phyloP scores from a whole-genome alignment of 37 sponge, comb jelly and placozoan genomes.

The Eunapius fragilis region DNA sequence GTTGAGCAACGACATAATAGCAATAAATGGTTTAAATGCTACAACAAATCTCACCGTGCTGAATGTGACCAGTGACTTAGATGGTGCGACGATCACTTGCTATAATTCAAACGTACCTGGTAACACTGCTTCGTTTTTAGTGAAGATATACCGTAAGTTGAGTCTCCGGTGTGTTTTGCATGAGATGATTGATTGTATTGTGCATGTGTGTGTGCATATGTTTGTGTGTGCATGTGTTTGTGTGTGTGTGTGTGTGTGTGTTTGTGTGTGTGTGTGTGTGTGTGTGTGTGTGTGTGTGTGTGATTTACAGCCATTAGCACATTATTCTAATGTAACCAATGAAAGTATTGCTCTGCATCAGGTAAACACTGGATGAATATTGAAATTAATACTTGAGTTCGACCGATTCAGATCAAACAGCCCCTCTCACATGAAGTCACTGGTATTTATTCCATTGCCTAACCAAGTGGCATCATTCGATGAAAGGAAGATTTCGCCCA shows the following conservation, averaged over 20 bases:
- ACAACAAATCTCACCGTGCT: neutral
- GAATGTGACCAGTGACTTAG: neutral
- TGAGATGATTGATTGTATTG: too few relatives aligned
- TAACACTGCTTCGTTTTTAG: neutral
- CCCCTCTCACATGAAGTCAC: too few relatives aligned
- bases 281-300: too few relatives aligned
- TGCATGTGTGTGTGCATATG: neutral
- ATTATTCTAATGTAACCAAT: too few relatives aligned
- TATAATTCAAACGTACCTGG: neutral
- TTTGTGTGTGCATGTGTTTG: neutral
- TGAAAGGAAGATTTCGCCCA: too few relatives aligned
- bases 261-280: neutral
- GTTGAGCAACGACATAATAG: neutral
- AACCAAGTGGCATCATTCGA: too few relatives aligned
- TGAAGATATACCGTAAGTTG: constrained; percentile 13
- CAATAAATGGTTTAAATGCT: neutral
- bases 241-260: neutral
- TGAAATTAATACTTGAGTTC: too few relatives aligned
- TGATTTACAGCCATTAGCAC: too few relatives aligned
- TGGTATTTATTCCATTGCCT: too few relatives aligned
- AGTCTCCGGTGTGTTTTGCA: neutral
- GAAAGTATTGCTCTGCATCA: too few relatives aligned
- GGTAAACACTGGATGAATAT: too few relatives aligned
- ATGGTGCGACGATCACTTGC: neutral
- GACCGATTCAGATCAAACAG: too few relatives aligned